A percentile compares a stretch with the other conserved stretches of the same genome.
phyloP scores from a whole-genome alignment of 2,888 invertebrate genomes.

The Cyclophora punctaria region DNA sequence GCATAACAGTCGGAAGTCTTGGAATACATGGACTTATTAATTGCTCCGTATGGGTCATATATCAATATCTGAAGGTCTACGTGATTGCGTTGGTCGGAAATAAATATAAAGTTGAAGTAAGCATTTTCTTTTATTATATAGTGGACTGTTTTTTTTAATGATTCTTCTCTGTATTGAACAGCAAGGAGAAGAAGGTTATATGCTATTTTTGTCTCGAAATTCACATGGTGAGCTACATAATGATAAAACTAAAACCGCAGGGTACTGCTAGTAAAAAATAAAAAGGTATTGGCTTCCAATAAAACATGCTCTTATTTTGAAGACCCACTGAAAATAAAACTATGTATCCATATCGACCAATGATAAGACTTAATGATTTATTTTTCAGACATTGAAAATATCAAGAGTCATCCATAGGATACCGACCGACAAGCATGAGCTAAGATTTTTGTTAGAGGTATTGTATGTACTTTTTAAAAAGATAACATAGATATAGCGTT shows the following conservation, averaged over 20 bases:
- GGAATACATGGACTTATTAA: slow-evolving; percentile 41
- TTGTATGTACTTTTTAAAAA: background rate
- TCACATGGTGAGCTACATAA: no score
- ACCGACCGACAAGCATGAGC: slow-evolving; percentile 42
- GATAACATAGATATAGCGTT: background rate
- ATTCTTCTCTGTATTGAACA: no score
- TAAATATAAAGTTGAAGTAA: slow-evolving; percentile 41
- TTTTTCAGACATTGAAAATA: slow-evolving; percentile 42
- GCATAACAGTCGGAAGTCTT: slow-evolving; percentile 29
- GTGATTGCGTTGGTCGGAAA: slow-evolving; percentile 41
- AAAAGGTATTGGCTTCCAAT: no score
- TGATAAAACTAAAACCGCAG: no score
- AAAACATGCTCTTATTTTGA: no score
- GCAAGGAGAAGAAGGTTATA: no score
- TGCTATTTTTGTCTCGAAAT: no score
- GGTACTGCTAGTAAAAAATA: no score
- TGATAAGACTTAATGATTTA: background rate
- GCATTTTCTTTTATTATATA: no score
- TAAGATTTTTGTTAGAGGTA: slow-evolving; percentile 46
- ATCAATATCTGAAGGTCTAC: slow-evolving; percentile 52
- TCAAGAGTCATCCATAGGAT: slow-evolving; percentile 43
- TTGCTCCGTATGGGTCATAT: slow-evolving; percentile 49
- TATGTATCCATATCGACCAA: no score
- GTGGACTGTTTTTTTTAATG: no score
- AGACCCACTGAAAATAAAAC: no score